Evolutionary conservation across 2,113 vertebrate genomes (phyloP), one percentile per base, ranked within the genome.

Genomic region (Chascanopsetta lugubris): DNA sequence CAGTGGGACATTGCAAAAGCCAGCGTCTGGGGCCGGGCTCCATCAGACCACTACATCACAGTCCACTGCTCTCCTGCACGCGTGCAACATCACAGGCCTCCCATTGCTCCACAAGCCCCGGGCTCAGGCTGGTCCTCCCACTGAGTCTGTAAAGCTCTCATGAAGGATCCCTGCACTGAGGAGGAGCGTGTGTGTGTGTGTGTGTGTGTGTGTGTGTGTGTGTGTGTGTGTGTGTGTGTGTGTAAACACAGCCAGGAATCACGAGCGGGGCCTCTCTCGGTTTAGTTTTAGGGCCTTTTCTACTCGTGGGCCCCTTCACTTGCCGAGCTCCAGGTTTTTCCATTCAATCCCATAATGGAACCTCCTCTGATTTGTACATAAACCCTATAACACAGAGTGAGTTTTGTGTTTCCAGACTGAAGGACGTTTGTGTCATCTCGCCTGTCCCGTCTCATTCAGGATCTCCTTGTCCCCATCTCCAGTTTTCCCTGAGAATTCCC

Each of bases 31-130:
- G 46, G 45, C 58, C 56, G 46, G 49, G 49, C 20, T 59, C 42
- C 55, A 42, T 20, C 61, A 48, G 51, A 70, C 69, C 77, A 77
- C 55, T 8, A 65, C 79, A 80, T 80, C 71, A 82, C 46, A 78
- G 71, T 61, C 55, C 21, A n/a, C 60, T 8, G 60, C 46, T 61
- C 10, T 75, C 25, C 21, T 1, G 27, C 59, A 32, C 56, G 51
- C 20, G 10, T 13, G 21, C 58, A 49, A 63, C 77, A 79, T 87
- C 84, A 88, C 72, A 86, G 79, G 43, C 22, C 69, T 65, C 70
- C 69, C 45, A 32, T 58, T 64, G 55, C 61, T 73, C 45, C 22
- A 4, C 61, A 46, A 79, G 56, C 63, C 69, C 48, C 27, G 1
- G 42, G 54, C 56, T 69, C 51, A 63, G 45, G 53, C 65, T 12